Evolutionary conservation across 2,797 vertebrate genomes (phyloP).

Genomic region (Liasis olivaceus): DNA sequence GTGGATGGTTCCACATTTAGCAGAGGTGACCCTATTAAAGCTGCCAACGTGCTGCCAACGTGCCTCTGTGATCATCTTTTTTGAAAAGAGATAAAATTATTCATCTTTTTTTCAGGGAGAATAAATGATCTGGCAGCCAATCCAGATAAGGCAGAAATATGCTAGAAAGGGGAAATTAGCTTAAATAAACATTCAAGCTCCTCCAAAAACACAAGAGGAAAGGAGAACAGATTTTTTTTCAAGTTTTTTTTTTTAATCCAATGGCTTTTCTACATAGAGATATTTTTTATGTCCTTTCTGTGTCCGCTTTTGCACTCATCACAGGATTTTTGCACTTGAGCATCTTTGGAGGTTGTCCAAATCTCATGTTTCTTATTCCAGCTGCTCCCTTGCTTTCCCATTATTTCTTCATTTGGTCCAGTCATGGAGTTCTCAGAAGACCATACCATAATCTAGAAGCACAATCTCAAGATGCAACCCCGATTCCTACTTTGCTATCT

Average conservation of each 20-base stretch:
- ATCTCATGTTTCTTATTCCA: constrained; percentile 11
- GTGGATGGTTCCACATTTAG: background rate
- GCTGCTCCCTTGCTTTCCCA: constrained; percentile 38
- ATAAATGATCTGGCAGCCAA: background rate
- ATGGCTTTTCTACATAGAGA: background rate
- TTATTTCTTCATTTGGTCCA: constrained; percentile 2
- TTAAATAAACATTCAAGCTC: background rate
- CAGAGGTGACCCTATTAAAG: background rate
- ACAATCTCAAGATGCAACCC: constrained; percentile 56
- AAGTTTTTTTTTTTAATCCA: background rate
- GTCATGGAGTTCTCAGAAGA: constrained; percentile 66
- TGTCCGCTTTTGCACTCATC: background rate
- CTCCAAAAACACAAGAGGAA: background rate
- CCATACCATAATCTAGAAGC: constrained; percentile 75
- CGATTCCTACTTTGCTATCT: constrained; percentile 69
- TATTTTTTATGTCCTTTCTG: background rate
- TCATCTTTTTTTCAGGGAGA: background rate
- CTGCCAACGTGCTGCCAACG: background rate
- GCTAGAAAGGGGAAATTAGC: constrained; percentile 5
- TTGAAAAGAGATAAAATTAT: background rate
- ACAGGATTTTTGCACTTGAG: background rate
- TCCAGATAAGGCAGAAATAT: background rate
- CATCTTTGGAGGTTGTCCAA: background rate
- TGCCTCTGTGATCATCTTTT: background rate
- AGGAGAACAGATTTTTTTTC: background rate